These are phyloP conservation scores for Elachura formosa DNA, from an alignment of 2,113 vertebrate genomes.

Conservation along the genomic window DNA sequence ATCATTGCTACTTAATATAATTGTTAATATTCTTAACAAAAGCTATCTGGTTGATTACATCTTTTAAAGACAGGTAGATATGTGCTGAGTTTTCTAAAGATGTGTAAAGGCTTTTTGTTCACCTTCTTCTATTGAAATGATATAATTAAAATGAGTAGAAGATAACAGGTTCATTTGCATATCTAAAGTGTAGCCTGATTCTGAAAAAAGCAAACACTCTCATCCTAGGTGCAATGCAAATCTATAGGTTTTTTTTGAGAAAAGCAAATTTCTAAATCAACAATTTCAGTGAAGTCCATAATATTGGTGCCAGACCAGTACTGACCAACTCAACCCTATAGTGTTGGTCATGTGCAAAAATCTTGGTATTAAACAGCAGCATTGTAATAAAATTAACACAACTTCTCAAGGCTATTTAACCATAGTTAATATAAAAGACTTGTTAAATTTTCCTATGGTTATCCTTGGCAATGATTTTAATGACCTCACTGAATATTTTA, in stretches of 20 bases:
- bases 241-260: background rate
- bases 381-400: background rate
- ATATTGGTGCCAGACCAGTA: background rate
- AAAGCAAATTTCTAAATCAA: background rate
- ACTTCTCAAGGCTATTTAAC: background rate
- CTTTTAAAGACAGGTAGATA: background rate
- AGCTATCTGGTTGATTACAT: background rate
- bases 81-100: background rate
- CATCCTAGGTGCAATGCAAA: background rate
- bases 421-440: background rate
- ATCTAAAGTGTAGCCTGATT: background rate
- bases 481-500: background rate
- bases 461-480: background rate
- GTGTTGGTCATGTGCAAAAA: background rate
- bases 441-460: background rate
- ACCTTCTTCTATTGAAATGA: background rate
- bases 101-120: background rate
- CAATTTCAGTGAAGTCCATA: background rate
- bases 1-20: background rate
- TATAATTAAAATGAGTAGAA: conserved; percentile 9
- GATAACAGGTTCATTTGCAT: background rate
- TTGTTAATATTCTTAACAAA: background rate
- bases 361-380: background rate
- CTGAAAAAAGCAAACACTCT: background rate
- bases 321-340: background rate